Evolutionary conservation across 2,888 invertebrate genomes (phyloP).

Genomic region (Lasioglossum calceatum): DNA sequence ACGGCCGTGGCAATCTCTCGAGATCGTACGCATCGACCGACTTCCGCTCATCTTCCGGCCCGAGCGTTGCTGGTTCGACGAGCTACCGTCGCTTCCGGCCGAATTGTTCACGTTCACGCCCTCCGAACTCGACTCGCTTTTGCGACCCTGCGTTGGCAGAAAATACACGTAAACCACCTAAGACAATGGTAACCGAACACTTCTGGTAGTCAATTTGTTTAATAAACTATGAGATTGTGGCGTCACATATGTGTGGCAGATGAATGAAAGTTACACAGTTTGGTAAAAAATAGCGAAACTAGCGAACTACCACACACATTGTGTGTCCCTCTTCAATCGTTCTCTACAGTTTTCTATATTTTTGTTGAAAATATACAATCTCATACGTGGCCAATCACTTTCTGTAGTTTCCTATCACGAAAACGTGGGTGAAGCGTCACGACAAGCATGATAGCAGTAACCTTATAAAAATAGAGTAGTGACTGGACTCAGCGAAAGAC

Average conservation of each 20-base stretch:
- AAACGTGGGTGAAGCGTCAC: too few relatives aligned
- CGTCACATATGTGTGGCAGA: neutral
- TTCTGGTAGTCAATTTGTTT: neutral
- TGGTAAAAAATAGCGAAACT: too few relatives aligned
- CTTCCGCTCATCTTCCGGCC: slow-evolving; percentile 69
- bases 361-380: too few relatives aligned
- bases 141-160: slow-evolving; percentile 81
- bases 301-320: too few relatives aligned
- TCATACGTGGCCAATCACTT: too few relatives aligned
- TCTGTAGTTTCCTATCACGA: too few relatives aligned
- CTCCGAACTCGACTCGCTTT: slow-evolving; percentile 87
- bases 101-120: slow-evolving; percentile 80
- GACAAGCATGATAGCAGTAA: too few relatives aligned
- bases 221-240: too few relatives aligned
- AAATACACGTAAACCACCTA: neutral
- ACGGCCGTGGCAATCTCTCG: slow-evolving; percentile 78
- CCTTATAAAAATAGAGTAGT: too few relatives aligned
- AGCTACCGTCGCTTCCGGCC: slow-evolving; percentile 81
- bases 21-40: slow-evolving; percentile 70
- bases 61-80: slow-evolving; percentile 83
- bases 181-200: neutral
- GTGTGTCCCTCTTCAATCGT: too few relatives aligned
- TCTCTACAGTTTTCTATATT: too few relatives aligned
- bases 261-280: too few relatives aligned
- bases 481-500: neutral